Evolutionary conservation across 2,797 vertebrate genomes (phyloP).

Genomic region (Ctenochaetus hawaiiensis): DNA sequence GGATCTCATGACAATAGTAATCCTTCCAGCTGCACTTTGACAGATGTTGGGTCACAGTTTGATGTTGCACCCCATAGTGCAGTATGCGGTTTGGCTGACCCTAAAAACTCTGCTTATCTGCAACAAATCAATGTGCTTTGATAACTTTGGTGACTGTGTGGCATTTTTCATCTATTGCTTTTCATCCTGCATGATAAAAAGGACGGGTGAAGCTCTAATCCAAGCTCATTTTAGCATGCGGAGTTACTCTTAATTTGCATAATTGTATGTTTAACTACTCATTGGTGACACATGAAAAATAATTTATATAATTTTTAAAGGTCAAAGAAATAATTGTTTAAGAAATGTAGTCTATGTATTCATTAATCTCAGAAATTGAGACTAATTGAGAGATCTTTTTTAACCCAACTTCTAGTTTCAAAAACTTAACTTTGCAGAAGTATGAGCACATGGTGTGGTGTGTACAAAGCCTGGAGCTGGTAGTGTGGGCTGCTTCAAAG

Average conservation of each 20-base stretch:
- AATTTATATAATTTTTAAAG: constrained; percentile 2
- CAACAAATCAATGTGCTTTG: constrained; percentile 45
- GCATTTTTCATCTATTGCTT: neutral
- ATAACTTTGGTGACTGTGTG: constrained; percentile 35
- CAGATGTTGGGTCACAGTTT: constrained; percentile 61
- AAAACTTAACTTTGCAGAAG: constrained; percentile 36
- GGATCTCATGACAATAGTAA: constrained; percentile 17
- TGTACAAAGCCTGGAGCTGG: constrained; percentile 49
- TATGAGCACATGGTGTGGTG: constrained; percentile 23
- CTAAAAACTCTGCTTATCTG: constrained; percentile 30
- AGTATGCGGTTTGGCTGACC: constrained; percentile 50
- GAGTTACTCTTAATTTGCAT: constrained; percentile 34
- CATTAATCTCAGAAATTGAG: constrained; percentile 33
- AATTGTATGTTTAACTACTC: constrained; percentile 41
- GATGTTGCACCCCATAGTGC: constrained; percentile 42
- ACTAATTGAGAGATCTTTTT: constrained; percentile 23
- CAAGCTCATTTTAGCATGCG: constrained; percentile 32
- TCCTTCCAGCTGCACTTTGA: constrained; percentile 33
- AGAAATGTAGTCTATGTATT: constrained; percentile 8
- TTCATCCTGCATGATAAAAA: constrained; percentile 22
- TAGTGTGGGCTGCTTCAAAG: constrained; percentile 61
- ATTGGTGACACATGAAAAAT: constrained; percentile 5
- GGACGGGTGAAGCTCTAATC: constrained; percentile 2
- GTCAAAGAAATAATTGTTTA: constrained; percentile 18
- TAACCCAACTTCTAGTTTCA: neutral